Evolutionary conservation across 64 coral and sea anemone genomes (phyloP).

Genomic region (Pocillopora damicornis): DNA sequence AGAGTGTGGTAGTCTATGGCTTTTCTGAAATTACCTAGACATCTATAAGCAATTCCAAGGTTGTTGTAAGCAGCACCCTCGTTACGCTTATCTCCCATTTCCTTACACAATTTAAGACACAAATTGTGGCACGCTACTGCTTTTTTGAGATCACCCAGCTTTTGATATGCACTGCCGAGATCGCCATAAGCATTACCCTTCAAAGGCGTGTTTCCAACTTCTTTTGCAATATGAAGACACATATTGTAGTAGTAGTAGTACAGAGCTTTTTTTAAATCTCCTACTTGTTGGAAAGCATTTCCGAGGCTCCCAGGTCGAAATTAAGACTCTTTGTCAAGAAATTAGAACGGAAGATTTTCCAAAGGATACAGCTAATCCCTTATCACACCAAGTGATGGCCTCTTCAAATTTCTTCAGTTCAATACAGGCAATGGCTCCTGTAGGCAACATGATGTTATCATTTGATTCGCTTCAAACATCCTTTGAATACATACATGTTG

Average conservation of each 20-base stretch:
- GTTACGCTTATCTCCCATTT: background rate
- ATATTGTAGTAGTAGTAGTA: background rate
- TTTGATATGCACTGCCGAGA: background rate
- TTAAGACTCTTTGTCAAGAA: too few relatives aligned
- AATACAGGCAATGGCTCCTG: background rate
- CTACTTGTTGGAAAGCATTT: background rate
- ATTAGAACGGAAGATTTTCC: background rate
- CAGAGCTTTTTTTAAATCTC: conserved; percentile 11
- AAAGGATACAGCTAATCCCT: background rate
- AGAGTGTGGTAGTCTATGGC: background rate
- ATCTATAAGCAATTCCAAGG: background rate
- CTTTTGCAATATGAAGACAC: background rate
- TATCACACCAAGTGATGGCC: background rate
- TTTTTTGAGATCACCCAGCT: background rate
- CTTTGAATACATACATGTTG: background rate
- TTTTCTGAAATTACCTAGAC: background rate
- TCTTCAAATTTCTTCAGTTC: background rate
- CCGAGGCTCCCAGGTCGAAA: too few relatives aligned
- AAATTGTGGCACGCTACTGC: background rate
- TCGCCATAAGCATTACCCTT: background rate
- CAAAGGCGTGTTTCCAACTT: background rate
- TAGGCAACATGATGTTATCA: background rate
- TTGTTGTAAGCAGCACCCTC: background rate
- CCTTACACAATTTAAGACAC: background rate
- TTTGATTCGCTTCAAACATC: too few relatives aligned